Base-by-base conservation (phyloP, 2,113 vertebrate genomes). In the Castor canadensis region DNA sequence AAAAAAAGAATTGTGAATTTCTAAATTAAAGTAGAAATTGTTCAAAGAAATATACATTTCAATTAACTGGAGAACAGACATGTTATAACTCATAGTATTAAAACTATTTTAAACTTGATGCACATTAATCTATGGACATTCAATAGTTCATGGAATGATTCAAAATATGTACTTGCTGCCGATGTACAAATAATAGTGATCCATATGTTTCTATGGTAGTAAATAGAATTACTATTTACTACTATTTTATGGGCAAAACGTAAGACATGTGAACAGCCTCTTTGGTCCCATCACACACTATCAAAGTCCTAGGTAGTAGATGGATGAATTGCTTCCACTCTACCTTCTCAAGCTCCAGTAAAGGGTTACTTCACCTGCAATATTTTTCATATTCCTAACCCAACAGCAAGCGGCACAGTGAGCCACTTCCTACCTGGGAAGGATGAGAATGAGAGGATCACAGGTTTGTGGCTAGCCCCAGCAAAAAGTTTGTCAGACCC, bases 1-100 rank as follows among this genome's bases (percentile, higher is more conserved):
- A 80, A 89, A 94, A 93, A 54, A 54, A 32, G 79, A 67, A 89
- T 75, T 35, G 1, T 89, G 40, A 82, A 80, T 81, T 92, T 71
- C 58, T 28, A 64, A 92, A 79, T 49, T 40, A 92, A 73, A 20
- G 30, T 69, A 81, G 49, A 62, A 80, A 73, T 11, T 54, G 2
- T 87, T 93, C 13, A 88, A 84, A 40, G 69, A 83, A 96, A 58
- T 26, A 17, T 6, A 80, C 4, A 71, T 91, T 95, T 84, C 22
- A 67, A 72, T 94, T 93, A 67, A 58, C 24, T 89, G 17, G 15
- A 12, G 9, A 85, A 81, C 26, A 79, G 26, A 15, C 15, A 35
- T 40, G 94, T 75, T 73, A 62, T 85, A 38, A 80, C 58, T 84
- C 54, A 32, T 71, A 81, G 43, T 35, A 60, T 49, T 92, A 49